Evolutionary conservation across 2,113 vertebrate genomes (phyloP).

Genomic region (Odontesthes bonariensis): DNA sequence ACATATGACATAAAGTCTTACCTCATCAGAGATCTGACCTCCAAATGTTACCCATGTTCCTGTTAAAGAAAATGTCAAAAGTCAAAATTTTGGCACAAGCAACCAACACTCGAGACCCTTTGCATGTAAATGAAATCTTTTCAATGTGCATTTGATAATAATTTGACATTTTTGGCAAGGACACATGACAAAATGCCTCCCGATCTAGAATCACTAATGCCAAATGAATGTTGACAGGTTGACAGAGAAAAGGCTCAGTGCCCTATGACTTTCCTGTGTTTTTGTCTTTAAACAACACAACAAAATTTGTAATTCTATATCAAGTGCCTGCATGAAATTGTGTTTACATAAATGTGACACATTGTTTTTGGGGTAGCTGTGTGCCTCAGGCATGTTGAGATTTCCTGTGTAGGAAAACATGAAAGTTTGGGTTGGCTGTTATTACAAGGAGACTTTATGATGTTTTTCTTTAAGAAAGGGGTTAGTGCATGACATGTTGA

Average conservation of each 20-base stretch:
- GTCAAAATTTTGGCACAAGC: slow-evolving; percentile 37
- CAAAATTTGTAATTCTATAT: not conserved
- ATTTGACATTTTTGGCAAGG: slow-evolving; percentile 53
- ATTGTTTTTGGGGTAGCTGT: not conserved
- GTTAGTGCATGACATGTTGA: not conserved
- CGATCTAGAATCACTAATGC: slow-evolving; percentile 44
- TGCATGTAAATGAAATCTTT: slow-evolving; percentile 13
- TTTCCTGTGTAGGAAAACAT: too few relatives aligned
- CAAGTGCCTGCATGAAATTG: not conserved
- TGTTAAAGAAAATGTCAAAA: slow-evolving; percentile 73
- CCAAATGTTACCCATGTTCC: slow-evolving; percentile 99
- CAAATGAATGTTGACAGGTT: slow-evolving; percentile 33
- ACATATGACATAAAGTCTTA: slow-evolving; percentile 79
- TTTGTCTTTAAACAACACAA: not conserved
- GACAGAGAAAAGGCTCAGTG: slow-evolving; percentile 8
- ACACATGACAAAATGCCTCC: slow-evolving; percentile 19
- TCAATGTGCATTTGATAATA: slow-evolving; percentile 24
- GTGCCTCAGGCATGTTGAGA: not conserved
- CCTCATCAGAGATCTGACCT: slow-evolving; percentile 97
- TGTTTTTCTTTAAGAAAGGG: too few relatives aligned
- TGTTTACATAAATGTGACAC: not conserved
- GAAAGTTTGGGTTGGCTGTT: not conserved
- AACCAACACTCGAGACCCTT: slow-evolving; percentile 7
- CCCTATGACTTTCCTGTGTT: not conserved
- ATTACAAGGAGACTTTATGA: too few relatives aligned